These are phyloP conservation scores for Lydus trimaculatus DNA, from an alignment of 2,888 invertebrate species.

Conservation along the genomic window DNA sequence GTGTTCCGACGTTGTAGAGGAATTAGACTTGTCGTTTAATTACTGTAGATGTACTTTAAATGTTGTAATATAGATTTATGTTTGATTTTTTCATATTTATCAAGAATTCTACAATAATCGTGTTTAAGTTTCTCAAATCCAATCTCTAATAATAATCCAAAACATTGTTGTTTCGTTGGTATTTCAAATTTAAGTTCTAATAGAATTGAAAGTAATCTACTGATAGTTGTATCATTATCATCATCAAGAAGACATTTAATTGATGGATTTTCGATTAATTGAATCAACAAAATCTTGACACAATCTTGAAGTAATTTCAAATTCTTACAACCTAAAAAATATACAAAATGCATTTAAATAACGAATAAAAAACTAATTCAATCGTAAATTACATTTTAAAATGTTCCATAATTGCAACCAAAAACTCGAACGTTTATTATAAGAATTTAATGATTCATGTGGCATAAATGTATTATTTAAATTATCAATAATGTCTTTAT, in stretches of 20 bases:
- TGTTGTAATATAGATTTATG: not conserved
- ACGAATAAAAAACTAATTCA: not conserved
- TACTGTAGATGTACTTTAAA: not conserved
- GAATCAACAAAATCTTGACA: not conserved
- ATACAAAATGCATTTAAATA: not conserved
- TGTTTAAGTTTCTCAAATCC: conserved; percentile 3
- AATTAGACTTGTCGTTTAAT: too few species aligned
- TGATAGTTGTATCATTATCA: not conserved
- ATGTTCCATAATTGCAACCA: not conserved
- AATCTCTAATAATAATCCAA: not conserved
- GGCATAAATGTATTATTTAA: not conserved
- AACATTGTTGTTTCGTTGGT: conserved; percentile 1
- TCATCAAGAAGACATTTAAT: not conserved
- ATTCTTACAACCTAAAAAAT: not conserved
- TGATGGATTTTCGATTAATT: not conserved
- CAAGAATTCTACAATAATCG: not conserved
- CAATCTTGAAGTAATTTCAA: not conserved
- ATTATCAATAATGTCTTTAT: not conserved
- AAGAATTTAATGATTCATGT: not conserved
- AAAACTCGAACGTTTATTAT: not conserved
- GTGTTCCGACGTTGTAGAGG: too few species aligned
- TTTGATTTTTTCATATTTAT: not conserved
- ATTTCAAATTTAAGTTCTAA: not conserved
- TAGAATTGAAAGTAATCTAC: not conserved
- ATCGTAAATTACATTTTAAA: not conserved